Evolutionary conservation across 2,113 vertebrate genomes (phyloP).

Genomic region (Eulemur macaco): DNA sequence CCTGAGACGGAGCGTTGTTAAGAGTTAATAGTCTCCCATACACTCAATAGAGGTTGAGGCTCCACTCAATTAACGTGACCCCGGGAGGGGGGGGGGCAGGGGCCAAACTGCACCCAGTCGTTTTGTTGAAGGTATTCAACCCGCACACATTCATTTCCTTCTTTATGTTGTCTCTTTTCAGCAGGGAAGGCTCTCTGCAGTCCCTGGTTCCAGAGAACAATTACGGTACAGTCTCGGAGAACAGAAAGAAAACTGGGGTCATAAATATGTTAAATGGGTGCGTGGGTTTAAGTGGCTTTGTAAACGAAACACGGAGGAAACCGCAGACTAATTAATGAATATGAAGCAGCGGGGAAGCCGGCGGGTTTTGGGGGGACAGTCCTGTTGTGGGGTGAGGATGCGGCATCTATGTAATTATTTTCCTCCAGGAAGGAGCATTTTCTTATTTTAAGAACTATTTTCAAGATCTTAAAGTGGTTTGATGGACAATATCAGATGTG

Average conservation of each 20-base stretch:
- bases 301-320: slow-evolving; percentile 90
- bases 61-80: slow-evolving; percentile 99
- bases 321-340: slow-evolving; percentile 92
- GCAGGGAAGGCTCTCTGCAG: slow-evolving; percentile 90
- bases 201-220: slow-evolving; percentile 89
- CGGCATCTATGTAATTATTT: neutral
- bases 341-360: slow-evolving; percentile 85
- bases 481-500: neutral
- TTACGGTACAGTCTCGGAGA: slow-evolving; percentile 92
- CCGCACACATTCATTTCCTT: slow-evolving; percentile 98
- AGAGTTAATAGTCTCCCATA: slow-evolving; percentile 99
- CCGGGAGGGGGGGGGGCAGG: slow-evolving; percentile 87
- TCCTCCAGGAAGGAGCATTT: neutral
- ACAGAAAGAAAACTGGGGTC: slow-evolving; percentile 93
- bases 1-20: slow-evolving; percentile 90
- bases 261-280: slow-evolving; percentile 98
- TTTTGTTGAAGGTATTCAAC: slow-evolving; percentile 97
- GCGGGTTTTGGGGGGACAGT: slow-evolving; percentile 76
- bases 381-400: neutral
- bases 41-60: slow-evolving; percentile 97
- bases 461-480: neutral
- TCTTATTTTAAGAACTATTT: neutral
- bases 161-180: slow-evolving; percentile 97
- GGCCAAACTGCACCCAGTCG: slow-evolving; percentile 93
- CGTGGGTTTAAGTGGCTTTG: slow-evolving; percentile 94